These are phyloP conservation scores for Campoletis sonorensis DNA, from an alignment of 1,140 invertebrate species.

Conservation along the genomic window DNA sequence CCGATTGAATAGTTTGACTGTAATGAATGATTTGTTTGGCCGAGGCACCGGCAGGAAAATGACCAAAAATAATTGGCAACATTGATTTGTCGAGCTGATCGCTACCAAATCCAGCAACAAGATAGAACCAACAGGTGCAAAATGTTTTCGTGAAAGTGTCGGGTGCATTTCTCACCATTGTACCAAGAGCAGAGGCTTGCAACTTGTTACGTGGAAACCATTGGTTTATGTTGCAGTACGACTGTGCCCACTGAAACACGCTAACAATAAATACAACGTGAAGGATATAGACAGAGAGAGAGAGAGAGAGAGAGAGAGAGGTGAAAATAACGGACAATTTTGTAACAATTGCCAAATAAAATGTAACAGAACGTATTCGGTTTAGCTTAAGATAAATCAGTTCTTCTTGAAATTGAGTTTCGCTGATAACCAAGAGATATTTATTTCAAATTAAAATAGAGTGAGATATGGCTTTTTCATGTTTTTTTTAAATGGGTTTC, in stretches of 20 bases:
- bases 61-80: constrained; percentile 80
- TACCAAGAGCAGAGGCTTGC: constrained; percentile 66
- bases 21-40: constrained; percentile 82
- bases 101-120: constrained; percentile 73
- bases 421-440: no score
- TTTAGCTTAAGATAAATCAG: no score
- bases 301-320: constrained; percentile 21
- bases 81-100: constrained; percentile 74
- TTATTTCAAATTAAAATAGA: no score
- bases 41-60: constrained; percentile 86
- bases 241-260: constrained; percentile 71
- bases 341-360: background rate
- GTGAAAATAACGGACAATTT: background rate
- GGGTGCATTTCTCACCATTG: constrained; percentile 69
- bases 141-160: constrained; percentile 67
- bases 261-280: constrained; percentile 53
- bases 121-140: constrained; percentile 69
- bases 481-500: background rate
- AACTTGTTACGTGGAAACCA: constrained; percentile 71
- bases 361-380: background rate
- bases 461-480: background rate
- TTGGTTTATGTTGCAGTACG: constrained; percentile 72
- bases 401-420: no score
- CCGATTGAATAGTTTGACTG: constrained; percentile 75
- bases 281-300: constrained; percentile 37